These are phyloP conservation scores for Scatophagus argus DNA, from an alignment of 2,113 vertebrate species.

Conservation along the genomic window DNA sequence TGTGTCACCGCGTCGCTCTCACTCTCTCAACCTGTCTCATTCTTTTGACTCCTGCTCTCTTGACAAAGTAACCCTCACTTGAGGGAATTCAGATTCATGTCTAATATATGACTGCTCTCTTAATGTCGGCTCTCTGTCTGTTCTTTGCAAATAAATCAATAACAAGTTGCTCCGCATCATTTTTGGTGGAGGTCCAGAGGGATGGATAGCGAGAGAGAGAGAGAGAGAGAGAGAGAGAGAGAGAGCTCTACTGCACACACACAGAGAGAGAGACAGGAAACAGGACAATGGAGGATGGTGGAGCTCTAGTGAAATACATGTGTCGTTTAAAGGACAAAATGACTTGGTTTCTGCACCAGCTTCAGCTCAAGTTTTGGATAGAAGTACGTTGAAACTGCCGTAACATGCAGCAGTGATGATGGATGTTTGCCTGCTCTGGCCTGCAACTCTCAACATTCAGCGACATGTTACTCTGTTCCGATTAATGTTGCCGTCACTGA, in stretches of 20 bases:
- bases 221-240: background rate
- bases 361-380: conserved; percentile 1
- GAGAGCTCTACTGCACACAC: background rate
- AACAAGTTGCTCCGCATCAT: conserved; percentile 39
- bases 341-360: background rate
- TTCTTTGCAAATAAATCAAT: conserved; percentile 67
- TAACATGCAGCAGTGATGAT: conserved; percentile 16
- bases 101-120: conserved; percentile 46
- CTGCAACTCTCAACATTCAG: conserved; percentile 30
- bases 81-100: conserved; percentile 53
- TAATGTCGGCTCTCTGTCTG: conserved; percentile 28
- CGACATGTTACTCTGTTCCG: conserved; percentile 20
- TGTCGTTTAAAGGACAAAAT: background rate
- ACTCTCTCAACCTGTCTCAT: conserved; percentile 10
- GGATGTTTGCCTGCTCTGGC: conserved; percentile 27
- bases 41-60: conserved; percentile 15
- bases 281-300: background rate
- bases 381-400: no score
- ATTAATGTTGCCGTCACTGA: conserved; percentile 26
- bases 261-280: background rate
- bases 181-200: conserved; percentile 27
- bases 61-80: conserved; percentile 29
- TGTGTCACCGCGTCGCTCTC: background rate
- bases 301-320: conserved; percentile 17
- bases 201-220: conserved; percentile 44